Conservation (phyloP, 2,888 invertebrate genomes). For the Venustoraphidia nigricollis region DNA sequence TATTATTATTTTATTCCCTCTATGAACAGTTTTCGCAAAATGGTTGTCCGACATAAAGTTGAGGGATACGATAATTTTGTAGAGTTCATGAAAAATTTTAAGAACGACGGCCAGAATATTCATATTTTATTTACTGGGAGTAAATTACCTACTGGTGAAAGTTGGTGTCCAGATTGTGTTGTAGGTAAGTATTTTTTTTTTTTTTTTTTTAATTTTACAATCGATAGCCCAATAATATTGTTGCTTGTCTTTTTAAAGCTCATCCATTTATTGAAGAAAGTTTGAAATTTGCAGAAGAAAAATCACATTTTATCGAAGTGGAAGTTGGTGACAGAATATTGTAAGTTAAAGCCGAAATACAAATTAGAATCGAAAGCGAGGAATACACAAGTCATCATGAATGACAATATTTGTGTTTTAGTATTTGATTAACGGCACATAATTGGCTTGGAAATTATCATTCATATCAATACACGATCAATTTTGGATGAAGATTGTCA, state of each 20-base stretch:
- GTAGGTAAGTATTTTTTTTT: conserved; percentile 40
- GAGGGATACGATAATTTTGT: conserved; percentile 47
- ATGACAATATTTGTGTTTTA: no score
- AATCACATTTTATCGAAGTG: conserved; percentile 55
- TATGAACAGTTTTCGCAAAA: conserved; percentile 25
- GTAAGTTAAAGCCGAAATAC: conserved; percentile 39
- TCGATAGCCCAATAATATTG: background rate
- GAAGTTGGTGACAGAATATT: conserved; percentile 60
- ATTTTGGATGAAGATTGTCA: no score
- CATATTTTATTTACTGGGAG: conserved; percentile 51
- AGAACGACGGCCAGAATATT: conserved; percentile 23
- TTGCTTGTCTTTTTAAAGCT: conserved; percentile 34
- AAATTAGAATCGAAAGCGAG: conserved; percentile 1
- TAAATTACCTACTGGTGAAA: conserved; percentile 47
- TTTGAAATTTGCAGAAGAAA: conserved; percentile 40
- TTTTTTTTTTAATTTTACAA: conserved; percentile 2
- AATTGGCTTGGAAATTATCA: no score
- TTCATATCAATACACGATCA: no score
- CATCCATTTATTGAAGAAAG: conserved; percentile 60
- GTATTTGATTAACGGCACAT: no score
- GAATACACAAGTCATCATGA: no score
- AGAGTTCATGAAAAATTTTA: conserved; percentile 35
- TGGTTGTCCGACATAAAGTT: conserved; percentile 32
- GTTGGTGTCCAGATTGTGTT: conserved; percentile 86
- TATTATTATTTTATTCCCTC: no score